Evolutionary conservation across 2,797 vertebrate species (phyloP).

Genomic region (Clarias laeviceps): DNA sequence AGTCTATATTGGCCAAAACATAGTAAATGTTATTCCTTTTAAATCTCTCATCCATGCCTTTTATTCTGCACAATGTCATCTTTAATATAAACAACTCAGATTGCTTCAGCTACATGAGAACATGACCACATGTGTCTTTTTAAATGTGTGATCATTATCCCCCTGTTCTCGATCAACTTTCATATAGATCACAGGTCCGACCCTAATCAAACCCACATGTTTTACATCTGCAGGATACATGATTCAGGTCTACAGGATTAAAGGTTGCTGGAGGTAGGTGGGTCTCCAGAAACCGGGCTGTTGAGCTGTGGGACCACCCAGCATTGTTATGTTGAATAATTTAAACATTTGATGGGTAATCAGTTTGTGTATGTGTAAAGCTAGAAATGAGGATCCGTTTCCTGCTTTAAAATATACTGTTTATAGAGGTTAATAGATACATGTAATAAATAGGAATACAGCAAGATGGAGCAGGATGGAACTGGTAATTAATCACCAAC

Average conservation of each 20-base stretch:
- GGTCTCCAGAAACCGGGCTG: background rate
- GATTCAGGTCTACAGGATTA: conserved; percentile 14
- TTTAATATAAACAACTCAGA: conserved; percentile 10
- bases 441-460: conserved; percentile 6
- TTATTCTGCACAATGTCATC: conserved; percentile 18
- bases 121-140: conserved; percentile 12
- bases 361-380: conserved; percentile 16
- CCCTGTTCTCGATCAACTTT: conserved; percentile 5
- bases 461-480: background rate
- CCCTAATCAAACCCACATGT: conserved; percentile 27
- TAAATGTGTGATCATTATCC: conserved; percentile 1
- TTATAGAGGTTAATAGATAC: background rate
- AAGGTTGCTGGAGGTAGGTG: conserved; percentile 6
- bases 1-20: background rate
- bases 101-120: conserved; percentile 24
- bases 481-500: background rate
- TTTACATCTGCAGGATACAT: conserved; percentile 1
- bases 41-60: background rate
- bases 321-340: background rate
- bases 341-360: background rate
- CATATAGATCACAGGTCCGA: conserved; percentile 16
- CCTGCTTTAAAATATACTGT: background rate
- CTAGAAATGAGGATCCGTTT: conserved; percentile 2
- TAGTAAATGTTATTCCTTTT: background rate
- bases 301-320: conserved; percentile 24